A percentile compares a stretch with the other conserved stretches of the same genome.
Conservation (phyloP, 2,113 vertebrate species). For the Cryptomyrus ogoouensis region DNA sequence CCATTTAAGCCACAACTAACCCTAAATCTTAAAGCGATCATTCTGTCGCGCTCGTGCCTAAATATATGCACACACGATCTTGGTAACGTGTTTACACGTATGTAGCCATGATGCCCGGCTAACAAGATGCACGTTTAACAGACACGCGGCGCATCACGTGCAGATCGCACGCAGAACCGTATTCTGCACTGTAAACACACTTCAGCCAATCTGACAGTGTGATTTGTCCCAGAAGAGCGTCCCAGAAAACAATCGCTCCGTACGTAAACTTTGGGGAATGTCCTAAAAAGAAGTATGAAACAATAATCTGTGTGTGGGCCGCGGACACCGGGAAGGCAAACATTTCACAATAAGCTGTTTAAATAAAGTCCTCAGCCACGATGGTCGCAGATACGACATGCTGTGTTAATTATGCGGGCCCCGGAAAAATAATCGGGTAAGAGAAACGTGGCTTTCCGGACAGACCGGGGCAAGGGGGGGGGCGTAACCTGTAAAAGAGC, state of each 20-base stretch:
- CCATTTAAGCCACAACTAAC: slow-evolving; percentile 24
- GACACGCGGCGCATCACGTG: not conserved
- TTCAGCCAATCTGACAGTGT: slow-evolving; percentile 34
- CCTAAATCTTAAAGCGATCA: not conserved
- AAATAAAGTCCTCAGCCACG: slow-evolving; percentile 93
- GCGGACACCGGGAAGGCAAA: slow-evolving; percentile 93
- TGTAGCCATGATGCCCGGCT: not conserved
- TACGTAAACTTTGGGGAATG: slow-evolving; percentile 76
- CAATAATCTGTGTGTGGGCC: slow-evolving; percentile 97
- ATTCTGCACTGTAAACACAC: slow-evolving; percentile 63
- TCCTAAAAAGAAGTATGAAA: slow-evolving; percentile 85
- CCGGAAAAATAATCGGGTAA: slow-evolving; percentile 94
- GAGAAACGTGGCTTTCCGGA: slow-evolving; percentile 66
- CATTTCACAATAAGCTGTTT: slow-evolving; percentile 99
- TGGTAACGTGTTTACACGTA: not conserved
- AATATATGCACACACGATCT: not conserved
- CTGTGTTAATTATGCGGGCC: slow-evolving; percentile 94
- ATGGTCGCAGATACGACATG: slow-evolving; percentile 94
- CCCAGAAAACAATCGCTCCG: slow-evolving; percentile 96
- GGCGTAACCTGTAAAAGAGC: slow-evolving; percentile 87
- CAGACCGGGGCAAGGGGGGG: slow-evolving; percentile 19
- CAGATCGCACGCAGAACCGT: slow-evolving; percentile 38
- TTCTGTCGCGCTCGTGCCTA: too few relatives aligned
- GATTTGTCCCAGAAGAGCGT: slow-evolving; percentile 53
- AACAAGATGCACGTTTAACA: not conserved